phyloP scores from a whole-genome alignment of 2,113 vertebrate species.

The Trematocara zebra region DNA sequence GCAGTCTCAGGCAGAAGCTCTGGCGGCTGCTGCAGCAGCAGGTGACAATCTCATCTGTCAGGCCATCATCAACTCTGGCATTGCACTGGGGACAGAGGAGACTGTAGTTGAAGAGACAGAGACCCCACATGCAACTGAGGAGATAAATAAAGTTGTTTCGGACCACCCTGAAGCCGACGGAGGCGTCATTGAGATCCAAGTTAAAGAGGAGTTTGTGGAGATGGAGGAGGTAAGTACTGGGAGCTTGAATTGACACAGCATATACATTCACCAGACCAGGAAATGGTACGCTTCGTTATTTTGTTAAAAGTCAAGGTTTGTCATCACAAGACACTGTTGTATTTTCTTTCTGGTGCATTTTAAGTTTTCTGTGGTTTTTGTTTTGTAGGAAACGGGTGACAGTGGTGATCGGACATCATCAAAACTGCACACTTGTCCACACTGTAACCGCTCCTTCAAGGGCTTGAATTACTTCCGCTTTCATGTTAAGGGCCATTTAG shows the following conservation, averaged over 20 bases:
- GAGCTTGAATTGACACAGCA: background rate
- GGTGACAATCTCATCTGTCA: conserved; percentile 88
- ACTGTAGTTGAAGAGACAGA: conserved; percentile 57
- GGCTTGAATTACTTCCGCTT: conserved; percentile 80
- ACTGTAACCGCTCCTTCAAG: conserved; percentile 85
- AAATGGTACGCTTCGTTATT: background rate
- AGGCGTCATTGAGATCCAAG: conserved; percentile 64
- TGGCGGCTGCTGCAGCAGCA: conserved; percentile 59
- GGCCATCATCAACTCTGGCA: conserved; percentile 91
- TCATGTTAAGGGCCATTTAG: conserved; percentile 85
- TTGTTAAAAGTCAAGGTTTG: background rate
- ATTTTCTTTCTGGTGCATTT: background rate
- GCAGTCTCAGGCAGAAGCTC: conserved; percentile 60
- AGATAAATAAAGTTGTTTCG: conserved; percentile 51
- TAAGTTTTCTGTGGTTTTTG: background rate
- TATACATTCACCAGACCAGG: background rate
- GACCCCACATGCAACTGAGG: conserved; percentile 46
- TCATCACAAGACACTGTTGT: background rate
- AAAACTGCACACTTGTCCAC: conserved; percentile 77
- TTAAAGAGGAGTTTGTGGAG: conserved; percentile 76
- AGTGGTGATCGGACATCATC: conserved; percentile 39
- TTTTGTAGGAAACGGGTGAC: conserved; percentile 50
- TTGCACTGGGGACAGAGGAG: conserved; percentile 79
- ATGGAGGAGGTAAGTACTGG: conserved; percentile 60
- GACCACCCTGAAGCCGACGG: conserved; percentile 45